Evolutionary conservation across 2,888 invertebrate genomes (phyloP).

Genomic region (Conchocele bisecta): DNA sequence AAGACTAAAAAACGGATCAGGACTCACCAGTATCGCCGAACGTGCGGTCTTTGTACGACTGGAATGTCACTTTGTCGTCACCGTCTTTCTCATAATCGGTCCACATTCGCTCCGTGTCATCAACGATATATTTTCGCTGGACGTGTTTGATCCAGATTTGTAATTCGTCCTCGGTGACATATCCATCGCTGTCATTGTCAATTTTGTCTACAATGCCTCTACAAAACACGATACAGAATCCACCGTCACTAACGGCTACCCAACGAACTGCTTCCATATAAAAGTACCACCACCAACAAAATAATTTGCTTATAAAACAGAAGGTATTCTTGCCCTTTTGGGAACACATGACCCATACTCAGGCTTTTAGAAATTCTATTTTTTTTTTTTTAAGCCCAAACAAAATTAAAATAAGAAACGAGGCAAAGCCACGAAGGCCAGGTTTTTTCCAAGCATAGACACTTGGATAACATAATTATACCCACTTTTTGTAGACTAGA

Average conservation of each 20-base stretch:
- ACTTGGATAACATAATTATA: too few species aligned
- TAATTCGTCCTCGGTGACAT: constrained; percentile 90
- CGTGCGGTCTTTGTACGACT: constrained; percentile 89
- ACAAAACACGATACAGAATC: constrained; percentile 76
- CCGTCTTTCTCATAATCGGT: constrained; percentile 92
- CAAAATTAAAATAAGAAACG: too few species aligned
- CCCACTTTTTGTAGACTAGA: too few species aligned
- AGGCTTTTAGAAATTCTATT: too few species aligned
- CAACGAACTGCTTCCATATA: background rate
- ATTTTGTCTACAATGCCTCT: constrained; percentile 97
- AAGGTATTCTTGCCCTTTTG: too few species aligned
- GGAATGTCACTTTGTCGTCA: constrained; percentile 88
- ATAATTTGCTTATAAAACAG: background rate
- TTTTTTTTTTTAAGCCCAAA: too few species aligned
- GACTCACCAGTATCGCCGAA: constrained; percentile 88
- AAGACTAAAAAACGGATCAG: background rate
- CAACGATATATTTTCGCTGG: constrained; percentile 94
- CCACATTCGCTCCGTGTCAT: constrained; percentile 97
- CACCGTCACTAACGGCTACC: background rate
- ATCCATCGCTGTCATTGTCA: constrained; percentile 85
- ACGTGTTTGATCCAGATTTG: constrained; percentile 98
- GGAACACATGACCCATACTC: too few species aligned
- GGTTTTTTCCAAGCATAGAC: too few species aligned
- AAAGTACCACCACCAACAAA: background rate
- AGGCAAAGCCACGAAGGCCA: too few species aligned